Evolutionary conservation across 2,113 vertebrate species (phyloP), one percentile per base, ranked within the genome.

Genomic region (Antennarius striatus): DNA sequence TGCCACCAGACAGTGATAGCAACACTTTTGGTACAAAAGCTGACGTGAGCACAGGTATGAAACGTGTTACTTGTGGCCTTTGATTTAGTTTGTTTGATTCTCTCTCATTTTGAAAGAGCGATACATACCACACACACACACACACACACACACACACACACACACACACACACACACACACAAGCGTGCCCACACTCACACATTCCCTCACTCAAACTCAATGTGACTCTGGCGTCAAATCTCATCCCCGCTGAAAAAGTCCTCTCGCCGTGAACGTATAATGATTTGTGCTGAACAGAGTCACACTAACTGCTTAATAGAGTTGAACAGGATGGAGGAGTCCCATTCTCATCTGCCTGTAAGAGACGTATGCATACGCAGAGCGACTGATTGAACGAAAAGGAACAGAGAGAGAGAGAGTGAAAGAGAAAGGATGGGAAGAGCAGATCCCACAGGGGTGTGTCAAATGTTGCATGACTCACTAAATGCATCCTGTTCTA

Each of bases 281-380:
- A 86, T 75, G 81, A 83, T 81, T 86, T 74, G 74, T 70, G 57
- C 68, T 65, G 72, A 85, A 86, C 63, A 77, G 74, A 77, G 72
- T 67, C 67, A 84, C 81, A 73, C 76, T 87, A 67, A 86, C 73
- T 72, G 82, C 73, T 81, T 82, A 89, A 89, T 88, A 84, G 88
- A 86, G 71, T 82, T 36, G 65, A 88, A 89, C 81, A 81, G 71
- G 72, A 86, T 86, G 73, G 76, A 84, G 59, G 67, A 83, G 77
- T 71, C 60, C 61, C 68, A 78, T 76, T 79, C 82, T 83, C 66
- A 48, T 64, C 60, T 77, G 76, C 47, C 71, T 63, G 54, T 70
- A 65, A 53, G 43, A 77, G 36, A 83, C 78, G 63, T 50, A 59
- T 55, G 12, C 58, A 63, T 50, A 54, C 52, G 52, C 61, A 57